Conservation (phyloP, 2,113 vertebrate genomes). For the Hassar affinis region DNA sequence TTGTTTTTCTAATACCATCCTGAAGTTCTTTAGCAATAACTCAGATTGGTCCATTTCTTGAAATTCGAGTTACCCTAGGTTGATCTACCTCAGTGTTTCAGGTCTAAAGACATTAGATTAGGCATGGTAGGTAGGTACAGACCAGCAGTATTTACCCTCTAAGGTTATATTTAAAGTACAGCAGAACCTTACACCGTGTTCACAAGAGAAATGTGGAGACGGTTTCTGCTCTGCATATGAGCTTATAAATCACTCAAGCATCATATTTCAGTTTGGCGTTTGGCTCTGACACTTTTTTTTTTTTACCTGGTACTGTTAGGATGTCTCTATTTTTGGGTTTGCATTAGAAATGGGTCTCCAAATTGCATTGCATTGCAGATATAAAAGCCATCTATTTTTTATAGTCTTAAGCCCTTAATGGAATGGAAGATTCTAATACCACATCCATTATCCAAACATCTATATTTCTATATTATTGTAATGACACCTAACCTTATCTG, state of each 20-base stretch:
- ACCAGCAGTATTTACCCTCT: constrained; percentile 2
- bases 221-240: neutral
- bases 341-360: neutral
- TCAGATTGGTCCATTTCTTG: neutral
- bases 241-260: neutral
- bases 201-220: neutral
- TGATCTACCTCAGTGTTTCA: constrained; percentile 6
- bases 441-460: neutral
- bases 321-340: neutral
- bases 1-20: neutral
- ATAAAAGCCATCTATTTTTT: neutral
- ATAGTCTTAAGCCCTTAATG: neutral
- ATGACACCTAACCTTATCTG: neutral
- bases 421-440: neutral
- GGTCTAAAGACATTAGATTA: constrained; percentile 17
- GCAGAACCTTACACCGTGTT: neutral
- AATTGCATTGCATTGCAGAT: neutral
- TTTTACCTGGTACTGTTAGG: neutral
- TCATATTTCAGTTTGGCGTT: neutral
- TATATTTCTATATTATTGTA: neutral
- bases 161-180: constrained; percentile 13
- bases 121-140: neutral
- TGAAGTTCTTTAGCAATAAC: neutral
- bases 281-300: neutral
- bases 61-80: neutral